These are phyloP conservation scores for Phylloscopus trochiloides DNA, from an alignment of 2,113 vertebrate genomes.

Conservation along the genomic window DNA sequence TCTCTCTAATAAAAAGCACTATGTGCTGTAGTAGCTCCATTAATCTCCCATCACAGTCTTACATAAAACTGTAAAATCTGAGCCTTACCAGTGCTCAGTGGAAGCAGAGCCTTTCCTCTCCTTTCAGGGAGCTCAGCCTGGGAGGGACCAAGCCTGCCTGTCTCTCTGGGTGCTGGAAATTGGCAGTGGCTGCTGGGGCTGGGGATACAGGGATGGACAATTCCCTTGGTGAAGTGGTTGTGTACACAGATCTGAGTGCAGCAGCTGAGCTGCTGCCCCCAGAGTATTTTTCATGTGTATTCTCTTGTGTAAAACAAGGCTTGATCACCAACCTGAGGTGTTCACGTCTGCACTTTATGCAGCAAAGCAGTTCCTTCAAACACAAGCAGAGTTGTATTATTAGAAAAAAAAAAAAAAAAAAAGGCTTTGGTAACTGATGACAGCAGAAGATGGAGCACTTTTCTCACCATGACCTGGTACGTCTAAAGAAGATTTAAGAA, in stretches of 20 bases:
- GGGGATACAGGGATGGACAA: background rate
- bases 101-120: background rate
- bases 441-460: slow-evolving; percentile 36
- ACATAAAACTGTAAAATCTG: background rate
- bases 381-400: background rate
- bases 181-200: fast-evolving
- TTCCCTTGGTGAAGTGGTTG: too few species aligned
- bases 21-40: background rate
- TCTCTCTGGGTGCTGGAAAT: fast-evolving
- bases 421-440: background rate
- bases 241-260: background rate
- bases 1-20: background rate
- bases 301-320: background rate
- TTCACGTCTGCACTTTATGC: fast-evolving
- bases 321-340: background rate
- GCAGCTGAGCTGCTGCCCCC: background rate
- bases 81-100: background rate
- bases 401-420: background rate
- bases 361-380: background rate
- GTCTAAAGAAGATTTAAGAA: slow-evolving; percentile 51
- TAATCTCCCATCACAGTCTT: background rate
- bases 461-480: background rate
- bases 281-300: fast-evolving
- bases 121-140: background rate
- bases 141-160: background rate